These are phyloP conservation scores for Campaea margaritaria DNA, from an alignment of 2,888 invertebrate genomes.

Conservation along the genomic window DNA sequence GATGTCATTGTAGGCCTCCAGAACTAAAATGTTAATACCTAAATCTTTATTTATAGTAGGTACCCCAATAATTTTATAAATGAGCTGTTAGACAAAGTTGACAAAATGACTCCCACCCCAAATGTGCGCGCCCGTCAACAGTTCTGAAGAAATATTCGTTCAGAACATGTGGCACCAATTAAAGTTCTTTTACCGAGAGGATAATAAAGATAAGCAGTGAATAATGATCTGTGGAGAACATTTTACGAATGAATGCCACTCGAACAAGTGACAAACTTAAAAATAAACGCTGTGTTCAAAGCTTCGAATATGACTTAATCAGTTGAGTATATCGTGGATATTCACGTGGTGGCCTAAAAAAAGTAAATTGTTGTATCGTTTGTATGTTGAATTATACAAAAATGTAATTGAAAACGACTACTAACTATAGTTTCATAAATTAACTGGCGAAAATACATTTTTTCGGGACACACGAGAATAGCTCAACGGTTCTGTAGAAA, in stretches of 20 bases:
- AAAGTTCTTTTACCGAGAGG: slow-evolving; percentile 76
- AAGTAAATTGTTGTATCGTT: too few species aligned
- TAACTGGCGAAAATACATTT: too few species aligned
- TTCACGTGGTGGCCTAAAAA: slow-evolving; percentile 13
- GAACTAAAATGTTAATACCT: neutral
- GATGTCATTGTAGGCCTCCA: too few species aligned
- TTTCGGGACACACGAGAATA: too few species aligned
- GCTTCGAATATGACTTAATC: slow-evolving; percentile 33
- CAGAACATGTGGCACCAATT: slow-evolving; percentile 81
- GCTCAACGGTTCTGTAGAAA: too few species aligned
- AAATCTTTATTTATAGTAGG: neutral
- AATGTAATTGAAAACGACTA: too few species aligned
- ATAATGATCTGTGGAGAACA: slow-evolving; percentile 78
- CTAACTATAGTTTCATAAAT: too few species aligned
- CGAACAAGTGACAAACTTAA: slow-evolving; percentile 70
- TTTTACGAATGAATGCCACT: slow-evolving; percentile 78
- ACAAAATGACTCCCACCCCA: slow-evolving; percentile 58
- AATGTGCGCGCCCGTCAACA: slow-evolving; percentile 67
- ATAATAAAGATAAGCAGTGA: slow-evolving; percentile 80
- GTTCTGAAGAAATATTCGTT: slow-evolving; percentile 62
- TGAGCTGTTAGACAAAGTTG: slow-evolving; percentile 43
- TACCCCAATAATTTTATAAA: slow-evolving; percentile 13
- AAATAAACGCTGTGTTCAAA: slow-evolving; percentile 44
- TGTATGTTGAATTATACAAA: too few species aligned
- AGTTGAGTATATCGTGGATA: slow-evolving; percentile 9